Evolutionary conservation across 2,113 vertebrate species (phyloP), one percentile per base, ranked within the genome.

Genomic region (Guaruba guarouba): DNA sequence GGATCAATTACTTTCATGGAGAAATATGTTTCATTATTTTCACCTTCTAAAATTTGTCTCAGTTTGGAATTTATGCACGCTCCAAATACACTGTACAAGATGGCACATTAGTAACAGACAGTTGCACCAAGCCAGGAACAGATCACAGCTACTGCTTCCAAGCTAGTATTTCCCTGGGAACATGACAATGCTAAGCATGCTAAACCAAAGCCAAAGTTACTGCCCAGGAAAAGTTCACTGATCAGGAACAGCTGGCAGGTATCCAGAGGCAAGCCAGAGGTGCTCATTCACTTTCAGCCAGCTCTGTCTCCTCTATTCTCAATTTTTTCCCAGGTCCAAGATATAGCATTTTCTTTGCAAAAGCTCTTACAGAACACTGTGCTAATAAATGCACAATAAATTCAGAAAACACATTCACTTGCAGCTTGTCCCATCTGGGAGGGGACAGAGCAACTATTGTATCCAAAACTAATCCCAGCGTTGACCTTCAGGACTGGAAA

Each of bases 131-230:
- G 35, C 4, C 51, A 55, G 87, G 59, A 90, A 51, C 35, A 70
- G 70, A 64, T 35, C 35, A 27, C 66, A 85, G 87, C 61, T 81
- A 16, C 77, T 22, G 66, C 17, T 81, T 28, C 69, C 51, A n/a
- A 52, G 62, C 51, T 90, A 75, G 52, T 48, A 12, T 19, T 82
- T 61, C 88, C 59, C 64, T 31, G 19, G 62, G 48, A 51, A 59
- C 1, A 0, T 2, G 19, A n/a, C 61, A 54, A 16, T 0, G 2
- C 54, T n/a, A 10, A 7, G 59, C 66, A 57, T 2, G 2, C 73
- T 6, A 23, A 61, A 37, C 18, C 62, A 62, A 55, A 71, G 67
- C 67, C 85, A 66, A 54, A 39, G 43, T 23, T 59, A 17, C 75
- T 62, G 91, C 39, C 61, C 57, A 59, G 33, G 57, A 35, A 35